phyloP scores from a whole-genome alignment of 2,113 vertebrate species.

The Narcine bancroftii region DNA sequence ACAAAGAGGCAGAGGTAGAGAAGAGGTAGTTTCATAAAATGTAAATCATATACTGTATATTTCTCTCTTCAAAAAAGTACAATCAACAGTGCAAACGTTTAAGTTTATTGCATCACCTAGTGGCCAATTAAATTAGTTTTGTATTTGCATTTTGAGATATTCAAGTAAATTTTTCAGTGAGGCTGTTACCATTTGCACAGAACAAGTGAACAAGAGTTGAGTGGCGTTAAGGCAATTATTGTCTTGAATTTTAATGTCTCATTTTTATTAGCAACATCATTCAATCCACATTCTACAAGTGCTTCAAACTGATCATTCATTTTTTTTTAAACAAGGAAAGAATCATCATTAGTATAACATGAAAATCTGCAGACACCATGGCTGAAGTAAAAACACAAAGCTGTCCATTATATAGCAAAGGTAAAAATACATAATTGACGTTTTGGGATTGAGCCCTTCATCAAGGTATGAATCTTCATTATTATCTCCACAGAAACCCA shows the following conservation, averaged over 20 bases:
- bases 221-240: not conserved
- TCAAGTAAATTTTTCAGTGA: not conserved
- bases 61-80: not conserved
- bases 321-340: not conserved
- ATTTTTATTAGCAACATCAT: not conserved
- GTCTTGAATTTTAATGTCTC: constrained; percentile 2
- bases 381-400: too few relatives aligned
- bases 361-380: too few relatives aligned
- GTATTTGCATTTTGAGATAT: not conserved
- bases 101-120: constrained; percentile 17
- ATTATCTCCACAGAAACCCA: not conserved
- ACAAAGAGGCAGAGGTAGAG: too few relatives aligned
- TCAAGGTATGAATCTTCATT: not conserved
- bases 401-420: too few relatives aligned
- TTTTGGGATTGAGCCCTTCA: too few relatives aligned
- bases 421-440: too few relatives aligned
- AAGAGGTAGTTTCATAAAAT: not conserved
- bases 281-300: not conserved
- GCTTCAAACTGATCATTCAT: not conserved
- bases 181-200: not conserved
- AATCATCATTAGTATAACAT: not conserved
- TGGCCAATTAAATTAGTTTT: constrained; percentile 10
- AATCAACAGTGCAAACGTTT: not conserved
- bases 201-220: not conserved
- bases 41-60: not conserved